Evolutionary conservation across 2,888 invertebrate genomes (phyloP).

Genomic region (Cheilosia grossa): DNA sequence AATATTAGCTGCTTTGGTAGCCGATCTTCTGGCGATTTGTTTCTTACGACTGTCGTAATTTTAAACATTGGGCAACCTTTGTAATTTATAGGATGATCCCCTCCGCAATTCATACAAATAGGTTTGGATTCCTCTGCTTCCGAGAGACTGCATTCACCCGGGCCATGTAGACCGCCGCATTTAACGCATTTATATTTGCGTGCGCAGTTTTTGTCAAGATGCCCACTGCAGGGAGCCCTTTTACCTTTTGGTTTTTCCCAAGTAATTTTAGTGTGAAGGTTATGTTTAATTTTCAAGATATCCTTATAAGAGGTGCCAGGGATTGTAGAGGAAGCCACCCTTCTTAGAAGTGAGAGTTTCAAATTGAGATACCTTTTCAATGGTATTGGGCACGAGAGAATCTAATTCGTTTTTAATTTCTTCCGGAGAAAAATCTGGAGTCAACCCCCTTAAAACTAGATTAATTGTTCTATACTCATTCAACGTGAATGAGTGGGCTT

Average conservation of each 20-base stretch:
- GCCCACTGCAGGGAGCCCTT: background rate
- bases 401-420: too few relatives aligned
- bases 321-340: background rate
- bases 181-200: background rate
- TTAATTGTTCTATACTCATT: too few relatives aligned
- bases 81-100: background rate
- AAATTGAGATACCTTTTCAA: background rate
- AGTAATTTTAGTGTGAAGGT: background rate
- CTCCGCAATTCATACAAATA: background rate
- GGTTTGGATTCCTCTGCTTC: background rate
- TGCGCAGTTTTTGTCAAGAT: slow-evolving; percentile 1
- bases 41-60: background rate
- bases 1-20: background rate
- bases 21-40: too few relatives aligned
- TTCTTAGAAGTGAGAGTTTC: background rate
- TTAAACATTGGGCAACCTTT: background rate
- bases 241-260: slow-evolving; percentile 6
- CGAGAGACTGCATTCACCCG: background rate
- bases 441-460: too few relatives aligned
- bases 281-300: background rate
- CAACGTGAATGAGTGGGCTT: too few relatives aligned
- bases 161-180: background rate
- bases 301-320: background rate
- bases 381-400: background rate
- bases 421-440: too few relatives aligned